Base-by-base conservation (phyloP, 2,888 invertebrate species). In the Scaptomyza polygonia region DNA sequence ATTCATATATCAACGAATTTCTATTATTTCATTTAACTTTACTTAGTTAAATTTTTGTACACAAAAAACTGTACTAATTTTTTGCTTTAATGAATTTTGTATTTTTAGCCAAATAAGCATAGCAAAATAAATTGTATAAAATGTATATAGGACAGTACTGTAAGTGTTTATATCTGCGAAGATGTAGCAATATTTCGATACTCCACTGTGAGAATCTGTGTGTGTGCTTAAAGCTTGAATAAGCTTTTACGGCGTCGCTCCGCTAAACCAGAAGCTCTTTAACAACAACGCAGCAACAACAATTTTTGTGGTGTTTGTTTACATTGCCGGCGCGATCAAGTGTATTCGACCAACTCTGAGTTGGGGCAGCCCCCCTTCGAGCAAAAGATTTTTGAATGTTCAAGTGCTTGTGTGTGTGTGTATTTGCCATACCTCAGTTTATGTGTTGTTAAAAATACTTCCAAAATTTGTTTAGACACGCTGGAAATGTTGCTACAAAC, bases 221-320 rank as follows among this genome's bases (percentile, higher is more conserved):
- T 63, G 47, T 40, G n/a, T 14, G 74, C 58, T 74, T 53, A 30
- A 66, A 74, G 78, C 71, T 68, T 32, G 11, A 0, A 3, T 2
- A 43, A 78, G 79, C 79, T 71, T 58, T 59, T 18, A 2, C 18
- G 45, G 9, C 56, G 43, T 57, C 49, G 62, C 62, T 55, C 57
- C 45, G 21, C 29, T n/a, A 32, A 43, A 57, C n/a, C n/a, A 9
- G 0, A n/a, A 39, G 56, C 29, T 56, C 53, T 44, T 52, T 8
- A 32, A 14, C 30, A 32, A 14, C 30, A 49, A 21, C 40, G 55
- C 40, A 58, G 9, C 39, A 21, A 51, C 39, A 63, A 39, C 14
- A 64, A 45, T 45, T 65, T 12, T 3, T 49, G 45, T 61, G 18
- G 16, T 59, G 52, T 67, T 74, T 77, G 65, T 84, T 81, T 86